Evolutionary conservation across 2,113 vertebrate species (phyloP).

Genomic region (Grammatotria lemairii): DNA sequence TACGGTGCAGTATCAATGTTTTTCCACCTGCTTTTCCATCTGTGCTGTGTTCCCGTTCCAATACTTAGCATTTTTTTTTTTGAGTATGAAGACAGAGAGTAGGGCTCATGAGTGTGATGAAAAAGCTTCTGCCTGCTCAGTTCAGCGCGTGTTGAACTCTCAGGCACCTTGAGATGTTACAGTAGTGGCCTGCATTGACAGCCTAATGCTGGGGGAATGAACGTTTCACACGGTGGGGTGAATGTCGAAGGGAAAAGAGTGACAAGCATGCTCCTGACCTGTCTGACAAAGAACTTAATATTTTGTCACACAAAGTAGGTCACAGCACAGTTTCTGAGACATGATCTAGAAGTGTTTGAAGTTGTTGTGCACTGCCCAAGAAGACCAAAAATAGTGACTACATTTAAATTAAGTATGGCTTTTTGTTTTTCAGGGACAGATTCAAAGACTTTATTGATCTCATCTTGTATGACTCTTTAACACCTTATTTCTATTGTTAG

Average conservation of each 20-base stretch:
- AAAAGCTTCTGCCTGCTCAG: background rate
- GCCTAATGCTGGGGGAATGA: background rate
- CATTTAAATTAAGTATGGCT: background rate
- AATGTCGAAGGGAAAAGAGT: background rate
- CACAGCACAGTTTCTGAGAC: background rate
- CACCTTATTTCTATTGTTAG: background rate
- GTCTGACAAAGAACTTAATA: background rate
- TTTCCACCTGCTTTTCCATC: background rate
- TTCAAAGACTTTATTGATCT: background rate
- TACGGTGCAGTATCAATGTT: background rate
- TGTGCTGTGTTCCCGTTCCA: background rate
- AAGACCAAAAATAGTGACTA: background rate
- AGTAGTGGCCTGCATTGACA: background rate
- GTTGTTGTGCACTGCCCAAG: background rate
- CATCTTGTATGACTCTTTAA: background rate
- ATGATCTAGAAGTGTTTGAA: background rate
- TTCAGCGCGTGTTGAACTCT: background rate
- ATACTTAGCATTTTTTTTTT: background rate
- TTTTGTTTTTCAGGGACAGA: background rate
- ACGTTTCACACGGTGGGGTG: background rate
- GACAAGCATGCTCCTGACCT: background rate
- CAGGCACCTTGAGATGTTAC: background rate
- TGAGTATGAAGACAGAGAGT: background rate
- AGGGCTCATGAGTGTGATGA: background rate
- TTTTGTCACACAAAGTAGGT: background rate